These are phyloP conservation scores for Sphaeramia orbicularis DNA, from an alignment of 2,797 vertebrate species.

Conservation along the genomic window DNA sequence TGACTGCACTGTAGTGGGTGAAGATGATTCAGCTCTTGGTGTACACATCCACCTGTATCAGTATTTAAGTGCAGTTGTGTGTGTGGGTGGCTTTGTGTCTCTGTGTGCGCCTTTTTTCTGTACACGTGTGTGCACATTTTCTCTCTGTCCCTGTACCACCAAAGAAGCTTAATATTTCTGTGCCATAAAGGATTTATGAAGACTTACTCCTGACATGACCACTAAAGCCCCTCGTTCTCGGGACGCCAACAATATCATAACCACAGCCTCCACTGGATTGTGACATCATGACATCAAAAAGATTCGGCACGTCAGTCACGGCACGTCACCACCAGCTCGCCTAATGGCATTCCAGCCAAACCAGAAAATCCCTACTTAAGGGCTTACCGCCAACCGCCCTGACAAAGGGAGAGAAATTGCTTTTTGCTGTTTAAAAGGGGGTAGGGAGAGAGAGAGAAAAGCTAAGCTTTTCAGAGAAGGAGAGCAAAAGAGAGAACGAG, in stretches of 20 bases:
- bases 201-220: conserved; percentile 84
- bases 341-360: conserved; percentile 85
- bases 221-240: conserved; percentile 78
- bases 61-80: conserved; percentile 19
- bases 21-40: conserved; percentile 7
- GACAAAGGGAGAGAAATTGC: conserved; percentile 87
- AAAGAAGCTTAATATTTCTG: conserved; percentile 85
- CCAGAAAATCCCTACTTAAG: conserved; percentile 87
- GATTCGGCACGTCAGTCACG: conserved; percentile 81
- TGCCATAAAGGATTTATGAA: conserved; percentile 84
- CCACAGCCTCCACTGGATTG: conserved; percentile 76
- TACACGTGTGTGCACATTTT: conserved; percentile 40
- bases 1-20: conserved; percentile 9
- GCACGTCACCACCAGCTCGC: conserved; percentile 79
- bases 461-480: conserved; percentile 72
- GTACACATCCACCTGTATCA: conserved; percentile 8
- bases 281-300: conserved; percentile 85
- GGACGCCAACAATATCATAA: conserved; percentile 82
- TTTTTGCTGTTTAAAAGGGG: conserved; percentile 83
- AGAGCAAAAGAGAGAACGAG: conserved; percentile 35
- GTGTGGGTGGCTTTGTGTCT: conserved; percentile 36
- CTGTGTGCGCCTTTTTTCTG: conserved; percentile 21
- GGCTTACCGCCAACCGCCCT: conserved; percentile 78
- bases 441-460: conserved; percentile 68
- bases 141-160: conserved; percentile 69